Percentiles rank a stretch among this genome's conserved stretches.
Conservation (phyloP, 2,888 invertebrate species). For the Antheraea assamensis region DNA sequence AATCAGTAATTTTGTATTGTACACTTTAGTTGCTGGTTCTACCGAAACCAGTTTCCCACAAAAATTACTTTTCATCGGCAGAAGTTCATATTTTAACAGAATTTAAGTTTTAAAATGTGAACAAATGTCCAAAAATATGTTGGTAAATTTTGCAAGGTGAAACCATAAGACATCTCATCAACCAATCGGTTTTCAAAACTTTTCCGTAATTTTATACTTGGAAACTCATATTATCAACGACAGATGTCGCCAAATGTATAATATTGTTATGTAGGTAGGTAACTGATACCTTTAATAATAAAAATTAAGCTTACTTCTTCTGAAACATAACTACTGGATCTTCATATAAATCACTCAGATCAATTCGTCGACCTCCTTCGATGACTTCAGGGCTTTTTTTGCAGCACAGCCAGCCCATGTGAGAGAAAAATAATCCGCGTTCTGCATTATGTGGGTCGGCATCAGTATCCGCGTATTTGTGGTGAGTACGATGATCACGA, state of each 20-base stretch:
- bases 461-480: conserved; percentile 94
- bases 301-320: conserved; percentile 83
- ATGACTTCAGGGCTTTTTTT: conserved; percentile 94
- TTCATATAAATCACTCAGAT: conserved; percentile 90
- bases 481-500: conserved; percentile 90
- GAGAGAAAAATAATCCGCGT: conserved; percentile 96
- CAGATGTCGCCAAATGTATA: not conserved
- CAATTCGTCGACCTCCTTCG: conserved; percentile 89
- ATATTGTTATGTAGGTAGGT: not conserved
- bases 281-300: not conserved
- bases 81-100: not conserved
- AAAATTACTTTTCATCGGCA: not conserved
- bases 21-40: not conserved
- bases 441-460: conserved; percentile 95
- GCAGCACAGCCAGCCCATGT: conserved; percentile 95
- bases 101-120: not conserved
- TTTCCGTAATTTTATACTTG: too few relatives aligned
- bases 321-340: conserved; percentile 95
- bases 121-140: not conserved
- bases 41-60: not conserved
- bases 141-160: too few relatives aligned
- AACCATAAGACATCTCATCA: too few relatives aligned
- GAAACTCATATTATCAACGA: too few relatives aligned
- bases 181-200: too few relatives aligned
- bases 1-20: not conserved